phyloP scores from a whole-genome alignment of 2,797 vertebrate genomes.

The Gobio occitaniae region DNA sequence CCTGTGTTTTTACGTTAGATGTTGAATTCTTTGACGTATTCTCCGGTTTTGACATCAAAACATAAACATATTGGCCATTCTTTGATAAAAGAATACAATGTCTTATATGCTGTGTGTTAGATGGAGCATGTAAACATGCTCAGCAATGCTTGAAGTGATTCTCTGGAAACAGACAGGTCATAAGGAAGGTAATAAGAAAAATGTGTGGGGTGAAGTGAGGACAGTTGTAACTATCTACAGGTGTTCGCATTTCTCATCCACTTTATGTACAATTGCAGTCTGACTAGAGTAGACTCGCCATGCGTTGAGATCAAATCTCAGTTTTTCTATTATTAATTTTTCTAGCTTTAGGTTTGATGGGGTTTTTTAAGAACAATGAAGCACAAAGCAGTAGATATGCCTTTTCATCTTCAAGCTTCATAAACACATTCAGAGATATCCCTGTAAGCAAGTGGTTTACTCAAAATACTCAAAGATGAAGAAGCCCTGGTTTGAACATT shows the following conservation, averaged over 20 bases:
- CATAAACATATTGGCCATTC: not conserved
- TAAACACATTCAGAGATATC: not conserved
- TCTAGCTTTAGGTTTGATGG: slow-evolving; percentile 59
- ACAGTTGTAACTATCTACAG: not conserved
- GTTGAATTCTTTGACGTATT: not conserved
- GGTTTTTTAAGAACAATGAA: not conserved
- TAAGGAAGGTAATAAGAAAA: not conserved
- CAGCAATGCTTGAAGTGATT: not conserved
- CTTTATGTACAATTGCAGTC: not conserved
- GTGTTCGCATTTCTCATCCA: not conserved
- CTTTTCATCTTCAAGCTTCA: slow-evolving; percentile 72
- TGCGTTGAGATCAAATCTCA: slow-evolving; percentile 69
- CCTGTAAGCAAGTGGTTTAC: not conserved
- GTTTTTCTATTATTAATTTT: not conserved
- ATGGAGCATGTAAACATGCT: not conserved
- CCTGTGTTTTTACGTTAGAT: not conserved
- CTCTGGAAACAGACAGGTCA: not conserved
- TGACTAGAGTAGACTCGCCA: slow-evolving; percentile 47
- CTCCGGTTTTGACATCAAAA: not conserved
- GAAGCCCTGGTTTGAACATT: not conserved
- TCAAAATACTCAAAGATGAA: not conserved
- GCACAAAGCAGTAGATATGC: slow-evolving; percentile 65
- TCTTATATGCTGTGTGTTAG: not conserved
- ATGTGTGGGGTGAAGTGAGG: slow-evolving; percentile 9
- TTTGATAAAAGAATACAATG: not conserved